Evolutionary conservation across 1,140 invertebrate genomes (phyloP).

Genomic region (Trissolcus basalis): DNA sequence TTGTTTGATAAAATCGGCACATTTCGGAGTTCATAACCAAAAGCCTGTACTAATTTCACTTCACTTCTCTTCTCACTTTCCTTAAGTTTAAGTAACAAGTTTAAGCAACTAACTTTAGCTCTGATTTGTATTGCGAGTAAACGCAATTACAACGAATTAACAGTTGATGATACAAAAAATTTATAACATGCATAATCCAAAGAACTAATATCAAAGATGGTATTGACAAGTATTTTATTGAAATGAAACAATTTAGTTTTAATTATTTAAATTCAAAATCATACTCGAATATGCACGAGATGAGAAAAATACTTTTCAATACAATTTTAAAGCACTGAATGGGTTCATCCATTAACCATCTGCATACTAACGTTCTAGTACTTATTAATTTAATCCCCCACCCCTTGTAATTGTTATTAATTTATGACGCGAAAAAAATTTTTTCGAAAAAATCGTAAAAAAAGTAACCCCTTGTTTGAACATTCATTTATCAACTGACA

Average conservation of each 20-base stretch:
- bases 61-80: constrained; percentile 22
- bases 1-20: background rate
- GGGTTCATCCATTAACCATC: constrained; percentile 38
- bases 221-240: constrained; percentile 36
- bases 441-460: constrained; percentile 7
- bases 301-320: constrained; percentile 29
- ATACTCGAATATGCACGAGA: background rate
- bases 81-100: too few species aligned
- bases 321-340: constrained; percentile 28
- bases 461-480: constrained; percentile 23
- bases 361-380: constrained; percentile 52
- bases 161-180: too few species aligned
- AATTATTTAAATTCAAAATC: too few species aligned
- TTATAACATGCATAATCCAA: constrained; percentile 42
- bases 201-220: constrained; percentile 33
- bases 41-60: constrained; percentile 25
- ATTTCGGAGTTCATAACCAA: constrained; percentile 29
- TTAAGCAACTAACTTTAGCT: too few species aligned
- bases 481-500: constrained; percentile 31
- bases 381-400: constrained; percentile 19
- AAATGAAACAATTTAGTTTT: too few species aligned
- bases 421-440: constrained; percentile 62
- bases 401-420: constrained; percentile 68
- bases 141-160: background rate
- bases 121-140: constrained; percentile 3